Conservation (phyloP, 2,888 invertebrate species). For the Hedya salicella region DNA sequence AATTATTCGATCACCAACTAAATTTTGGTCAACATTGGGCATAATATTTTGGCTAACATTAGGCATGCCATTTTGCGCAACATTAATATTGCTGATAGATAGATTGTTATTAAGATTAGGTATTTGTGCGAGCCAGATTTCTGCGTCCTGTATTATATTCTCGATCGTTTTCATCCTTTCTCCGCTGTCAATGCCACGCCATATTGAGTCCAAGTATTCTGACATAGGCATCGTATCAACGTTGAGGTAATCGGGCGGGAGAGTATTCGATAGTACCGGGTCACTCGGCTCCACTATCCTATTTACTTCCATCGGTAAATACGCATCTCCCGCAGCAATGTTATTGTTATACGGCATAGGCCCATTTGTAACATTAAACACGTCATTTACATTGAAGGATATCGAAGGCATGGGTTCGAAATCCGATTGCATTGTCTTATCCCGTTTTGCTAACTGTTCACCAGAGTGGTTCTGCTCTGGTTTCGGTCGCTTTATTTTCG, state of each 20-base stretch:
- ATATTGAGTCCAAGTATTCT: not conserved
- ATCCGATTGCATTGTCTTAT: not conserved
- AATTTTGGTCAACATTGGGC: not conserved
- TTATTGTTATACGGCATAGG: not conserved
- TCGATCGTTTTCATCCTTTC: not conserved
- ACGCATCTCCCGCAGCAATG: not conserved
- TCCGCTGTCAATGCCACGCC: not conserved
- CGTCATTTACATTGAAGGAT: slow-evolving; percentile 1
- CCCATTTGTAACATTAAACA: not conserved
- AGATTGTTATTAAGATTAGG: not conserved
- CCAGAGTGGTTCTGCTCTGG: slow-evolving; percentile 7
- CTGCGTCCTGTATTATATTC: not conserved
- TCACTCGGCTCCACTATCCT: not conserved
- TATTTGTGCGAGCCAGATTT: not conserved
- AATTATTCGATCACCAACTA: not conserved
- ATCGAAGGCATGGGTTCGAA: not conserved
- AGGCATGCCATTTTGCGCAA: not conserved
- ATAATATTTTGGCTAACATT: not conserved
- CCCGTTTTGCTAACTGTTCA: slow-evolving; percentile 9
- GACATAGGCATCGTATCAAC: not conserved
- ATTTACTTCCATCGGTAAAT: not conserved
- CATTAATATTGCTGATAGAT: not conserved
- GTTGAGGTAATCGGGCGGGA: not conserved
- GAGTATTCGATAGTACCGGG: not conserved
- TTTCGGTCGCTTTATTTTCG: slow-evolving; percentile 12